Percentiles rank a stretch among this genome's conserved stretches.
phyloP scores from a whole-genome alignment of 2,888 invertebrate species.

The Saturnia japonica region DNA sequence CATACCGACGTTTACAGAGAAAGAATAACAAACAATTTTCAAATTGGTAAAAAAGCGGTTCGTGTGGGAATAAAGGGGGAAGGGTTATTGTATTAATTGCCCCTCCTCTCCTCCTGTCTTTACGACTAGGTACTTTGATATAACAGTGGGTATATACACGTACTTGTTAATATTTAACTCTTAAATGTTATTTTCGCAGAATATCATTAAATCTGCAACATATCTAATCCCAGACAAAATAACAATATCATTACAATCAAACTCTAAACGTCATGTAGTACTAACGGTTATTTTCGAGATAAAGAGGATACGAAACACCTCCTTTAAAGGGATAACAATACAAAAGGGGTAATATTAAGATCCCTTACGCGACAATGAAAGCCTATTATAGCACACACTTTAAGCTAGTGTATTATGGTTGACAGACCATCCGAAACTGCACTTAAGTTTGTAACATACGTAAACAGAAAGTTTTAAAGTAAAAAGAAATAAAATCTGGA shows the following conservation, averaged over 20 bases:
- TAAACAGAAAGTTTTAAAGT: background rate
- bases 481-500: too few relatives aligned
- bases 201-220: background rate
- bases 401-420: slow-evolving; percentile 11
- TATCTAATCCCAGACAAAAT: background rate
- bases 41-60: too few relatives aligned
- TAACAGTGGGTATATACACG: too few relatives aligned
- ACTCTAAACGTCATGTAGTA: slow-evolving; percentile 4
- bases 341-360: slow-evolving; percentile 19
- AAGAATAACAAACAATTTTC: too few relatives aligned
- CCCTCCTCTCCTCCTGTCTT: too few relatives aligned
- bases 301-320: slow-evolving; percentile 13
- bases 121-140: too few relatives aligned
- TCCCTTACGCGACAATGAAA: slow-evolving; percentile 21
- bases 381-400: slow-evolving; percentile 14
- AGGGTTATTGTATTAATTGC: too few relatives aligned
- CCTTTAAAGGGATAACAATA: slow-evolving; percentile 16
- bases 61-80: too few relatives aligned
- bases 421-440: slow-evolving; percentile 9
- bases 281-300: slow-evolving; percentile 13
- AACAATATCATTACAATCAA: slow-evolving; percentile 19
- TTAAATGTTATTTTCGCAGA: background rate
- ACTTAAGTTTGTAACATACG: background rate
- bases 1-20: too few relatives aligned
- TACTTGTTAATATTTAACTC: background rate